These are phyloP conservation scores for Gallinago paraguaiae DNA, from an alignment of 2,113 vertebrate genomes.

Conservation along the genomic window DNA sequence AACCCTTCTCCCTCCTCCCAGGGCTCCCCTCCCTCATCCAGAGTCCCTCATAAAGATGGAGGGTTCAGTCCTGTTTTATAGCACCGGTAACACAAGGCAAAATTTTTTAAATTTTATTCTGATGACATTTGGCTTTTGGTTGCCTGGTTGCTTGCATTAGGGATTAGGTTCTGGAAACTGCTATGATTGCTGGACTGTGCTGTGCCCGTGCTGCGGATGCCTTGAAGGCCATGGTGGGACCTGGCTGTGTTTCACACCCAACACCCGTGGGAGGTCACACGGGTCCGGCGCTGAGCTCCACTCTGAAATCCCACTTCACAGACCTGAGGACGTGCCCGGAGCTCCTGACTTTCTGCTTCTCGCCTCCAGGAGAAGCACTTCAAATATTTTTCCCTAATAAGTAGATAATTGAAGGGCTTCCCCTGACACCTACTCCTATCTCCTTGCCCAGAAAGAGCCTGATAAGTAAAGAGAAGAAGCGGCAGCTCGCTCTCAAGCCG, in stretches of 20 bases:
- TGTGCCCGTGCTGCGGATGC: fast-evolving
- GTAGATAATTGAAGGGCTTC: background rate
- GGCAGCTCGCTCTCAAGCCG: background rate
- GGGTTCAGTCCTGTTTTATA: background rate
- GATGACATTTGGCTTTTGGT: background rate
- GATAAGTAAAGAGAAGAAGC: background rate
- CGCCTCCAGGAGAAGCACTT: background rate
- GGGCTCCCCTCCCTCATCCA: too few species aligned
- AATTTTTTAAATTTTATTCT: background rate
- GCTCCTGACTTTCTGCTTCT: background rate
- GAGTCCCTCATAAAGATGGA: background rate
- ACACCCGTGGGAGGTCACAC: fast-evolving
- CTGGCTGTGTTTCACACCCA: fast-evolving
- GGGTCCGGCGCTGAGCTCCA: background rate
- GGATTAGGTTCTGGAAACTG: background rate
- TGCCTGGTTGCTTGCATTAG: background rate
- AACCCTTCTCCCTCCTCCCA: too few species aligned
- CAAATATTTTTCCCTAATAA: background rate
- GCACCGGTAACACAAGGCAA: background rate
- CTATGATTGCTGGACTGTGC: fast-evolving
- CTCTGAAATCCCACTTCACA: background rate
- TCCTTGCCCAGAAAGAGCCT: background rate
- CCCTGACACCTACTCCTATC: background rate
- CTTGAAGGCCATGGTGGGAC: background rate
- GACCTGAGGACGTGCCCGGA: background rate